Evolutionary conservation across 2,888 invertebrate species (phyloP), one percentile per base, ranked within the genome.

Genomic region (Selenia dentaria): DNA sequence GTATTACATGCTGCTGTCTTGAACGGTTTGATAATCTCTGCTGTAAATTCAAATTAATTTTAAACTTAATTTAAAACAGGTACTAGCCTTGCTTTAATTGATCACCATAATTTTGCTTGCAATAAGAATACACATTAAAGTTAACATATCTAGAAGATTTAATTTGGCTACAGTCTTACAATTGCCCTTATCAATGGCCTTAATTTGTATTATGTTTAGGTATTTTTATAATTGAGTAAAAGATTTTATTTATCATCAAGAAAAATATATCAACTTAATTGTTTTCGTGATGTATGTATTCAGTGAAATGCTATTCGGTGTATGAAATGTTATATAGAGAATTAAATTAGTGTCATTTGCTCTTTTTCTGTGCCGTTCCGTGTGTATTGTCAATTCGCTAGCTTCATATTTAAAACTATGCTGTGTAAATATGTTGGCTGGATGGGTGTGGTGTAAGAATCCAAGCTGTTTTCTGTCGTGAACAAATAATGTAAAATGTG

Each of bases 51-150:
- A 70, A 62, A 55, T 61, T 67, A 67, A n/a, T 54, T 57, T 62
- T 58, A 57, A 54, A 64, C 61, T n/a, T 64, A 57, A 59, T 65
- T 69, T 66, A 63, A 66, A 59, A 64, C 64, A 64, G 64, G 57
- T 71, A 65, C 64, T n/a, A n/a, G 69, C 66, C 66, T 70, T 62
- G 71, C 72, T 72, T 67, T 57, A 16, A 2, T 4, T 62, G 45
- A 57, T 65, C 54, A 60, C 74, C 76, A 77, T 74, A 68, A 69
- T 70, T 60, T 72, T 78, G 83, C 85, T 84, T 85, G 77, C 79
- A 74, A 70, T 72, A 73, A 62, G 65, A 64, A 67, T 74, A 71
- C 77, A 78, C 82, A 74, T 63, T 62, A 49, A 56, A 54, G 55
- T 60, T 46, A 54, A 62, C 62, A 47, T 60, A 44, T 41, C 40